phyloP scores from a whole-genome alignment of 2,888 invertebrate species.

The Lymantria dispar region DNA sequence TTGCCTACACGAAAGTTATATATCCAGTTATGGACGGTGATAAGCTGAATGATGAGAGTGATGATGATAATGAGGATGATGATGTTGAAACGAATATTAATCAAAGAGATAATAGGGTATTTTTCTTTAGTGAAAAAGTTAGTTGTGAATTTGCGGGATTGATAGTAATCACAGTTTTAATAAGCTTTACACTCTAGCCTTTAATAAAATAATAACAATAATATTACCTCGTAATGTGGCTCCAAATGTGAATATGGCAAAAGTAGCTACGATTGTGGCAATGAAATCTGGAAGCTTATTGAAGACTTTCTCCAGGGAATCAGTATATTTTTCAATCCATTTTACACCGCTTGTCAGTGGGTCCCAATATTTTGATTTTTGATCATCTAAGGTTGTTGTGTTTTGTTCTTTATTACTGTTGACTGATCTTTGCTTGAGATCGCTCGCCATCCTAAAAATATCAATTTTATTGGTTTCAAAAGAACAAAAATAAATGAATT shows the following conservation, averaged over 20 bases:
- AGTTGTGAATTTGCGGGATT: no score
- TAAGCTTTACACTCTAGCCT: no score
- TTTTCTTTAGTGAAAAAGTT: no score
- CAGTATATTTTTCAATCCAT: slow-evolving; percentile 84
- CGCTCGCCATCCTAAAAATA: slow-evolving; percentile 38
- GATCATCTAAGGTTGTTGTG: slow-evolving; percentile 6
- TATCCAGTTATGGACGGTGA: no score
- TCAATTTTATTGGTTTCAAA: no score
- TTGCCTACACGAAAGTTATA: no score
- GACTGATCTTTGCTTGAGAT: slow-evolving; percentile 33
- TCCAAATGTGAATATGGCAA: slow-evolving; percentile 84
- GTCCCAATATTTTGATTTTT: slow-evolving; percentile 63
- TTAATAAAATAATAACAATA: background rate
- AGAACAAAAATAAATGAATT: no score
- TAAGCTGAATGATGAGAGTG: no score
- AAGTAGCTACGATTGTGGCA: slow-evolving; percentile 78
- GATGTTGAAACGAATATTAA: no score
- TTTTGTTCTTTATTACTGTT: slow-evolving; percentile 18
- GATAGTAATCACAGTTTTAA: no score
- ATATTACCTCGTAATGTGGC: slow-evolving; percentile 82
- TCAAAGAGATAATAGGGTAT: no score
- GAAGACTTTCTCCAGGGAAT: slow-evolving; percentile 79
- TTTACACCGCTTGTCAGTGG: slow-evolving; percentile 81
- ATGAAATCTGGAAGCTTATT: slow-evolving; percentile 78
- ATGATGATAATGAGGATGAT: no score